Percentiles rank a stretch among this genome's conserved stretches.
phyloP scores from a whole-genome alignment of 2,888 invertebrate species.

The Diarsia dahlii region DNA sequence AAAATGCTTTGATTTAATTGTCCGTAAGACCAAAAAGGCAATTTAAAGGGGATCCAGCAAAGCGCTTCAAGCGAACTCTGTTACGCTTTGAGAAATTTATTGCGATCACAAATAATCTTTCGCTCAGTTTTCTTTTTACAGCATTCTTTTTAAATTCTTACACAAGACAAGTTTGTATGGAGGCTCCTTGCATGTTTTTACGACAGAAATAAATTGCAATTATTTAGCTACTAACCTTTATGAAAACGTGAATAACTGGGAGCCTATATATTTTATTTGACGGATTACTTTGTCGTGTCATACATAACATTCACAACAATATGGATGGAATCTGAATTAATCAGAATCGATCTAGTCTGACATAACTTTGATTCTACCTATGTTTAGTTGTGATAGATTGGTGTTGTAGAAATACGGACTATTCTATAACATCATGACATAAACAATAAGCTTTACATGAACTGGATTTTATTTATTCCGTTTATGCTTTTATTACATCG shows the following conservation, averaged over 20 bases:
- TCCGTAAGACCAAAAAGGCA: slow-evolving; percentile 77
- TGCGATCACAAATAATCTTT: slow-evolving; percentile 80
- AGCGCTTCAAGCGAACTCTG: slow-evolving; percentile 63
- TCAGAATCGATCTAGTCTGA: slow-evolving; percentile 16
- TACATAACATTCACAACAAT: slow-evolving; percentile 9
- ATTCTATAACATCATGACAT: not conserved
- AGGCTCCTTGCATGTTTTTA: slow-evolving; percentile 45
- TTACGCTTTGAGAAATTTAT: slow-evolving; percentile 80
- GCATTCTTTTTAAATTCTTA: slow-evolving; percentile 73
- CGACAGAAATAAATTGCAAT: slow-evolving; percentile 63
- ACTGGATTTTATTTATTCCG: not conserved
- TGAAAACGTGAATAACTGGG: slow-evolving; percentile 21
- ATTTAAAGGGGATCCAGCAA: slow-evolving; percentile 72
- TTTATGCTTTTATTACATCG: not conserved
- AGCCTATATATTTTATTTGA: slow-evolving; percentile 16
- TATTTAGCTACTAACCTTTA: slow-evolving; percentile 47
- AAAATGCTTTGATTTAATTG: slow-evolving; percentile 75
- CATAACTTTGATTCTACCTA: not conserved
- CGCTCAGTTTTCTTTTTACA: slow-evolving; percentile 65
- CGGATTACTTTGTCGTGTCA: slow-evolving; percentile 17
- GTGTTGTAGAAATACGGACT: not conserved
- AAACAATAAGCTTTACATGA: not conserved
- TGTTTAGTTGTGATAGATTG: not conserved
- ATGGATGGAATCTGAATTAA: slow-evolving; percentile 24
- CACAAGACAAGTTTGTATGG: slow-evolving; percentile 60